Base-by-base conservation (phyloP, 1,140 invertebrate genomes). In the Drosophila paulistorum region DNA sequence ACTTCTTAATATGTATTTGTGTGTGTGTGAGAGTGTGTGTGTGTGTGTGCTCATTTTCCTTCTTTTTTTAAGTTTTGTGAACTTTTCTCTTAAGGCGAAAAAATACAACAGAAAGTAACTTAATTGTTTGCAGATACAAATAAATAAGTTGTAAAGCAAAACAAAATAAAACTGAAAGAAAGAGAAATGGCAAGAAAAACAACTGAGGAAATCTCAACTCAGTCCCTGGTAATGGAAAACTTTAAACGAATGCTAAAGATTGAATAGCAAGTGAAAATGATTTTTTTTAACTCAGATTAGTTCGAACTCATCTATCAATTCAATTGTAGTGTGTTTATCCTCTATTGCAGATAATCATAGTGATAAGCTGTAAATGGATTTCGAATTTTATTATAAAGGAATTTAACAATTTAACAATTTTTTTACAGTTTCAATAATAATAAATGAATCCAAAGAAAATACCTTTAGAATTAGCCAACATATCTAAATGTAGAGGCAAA, bases 71-170 rank as follows among this genome's bases (percentile, higher is more conserved):
- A 86, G 78, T 85, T 86, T 76, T 57, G 64, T 68, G 58, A 86
- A 86, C 82, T 85, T 85, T 85, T 77, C 41, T 60, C 70, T 70
- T 64, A 68, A 42, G 58, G 51, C 48, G 41, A 48, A 45, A 58
- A 62, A 63, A 75, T 74, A 65, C 55, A 67, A 73, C 65, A 59
- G 72, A 77, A 78, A 81, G 69, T 75, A 87, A 80, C 84, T 89
- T 89, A 89, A 89, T 89, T 89, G 84, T 89, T 89, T 81, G 84
- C 80, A 87, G 80, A 84, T 83, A 74, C 79, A 83, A 87, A 86
- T 79, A 86, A 89, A 87, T 80, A 86, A 83, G 76, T 79, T 89
- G 70, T 42, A 65, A 39, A 79, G 48, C 30, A 51, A 51, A 51
- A 23, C 45, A 51, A 51, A 51, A 51, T 51, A 30, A 41, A 69